Evolutionary conservation across 2,797 vertebrate genomes (phyloP), one percentile per base, ranked within the genome.

Genomic region (Remorina albescens): DNA sequence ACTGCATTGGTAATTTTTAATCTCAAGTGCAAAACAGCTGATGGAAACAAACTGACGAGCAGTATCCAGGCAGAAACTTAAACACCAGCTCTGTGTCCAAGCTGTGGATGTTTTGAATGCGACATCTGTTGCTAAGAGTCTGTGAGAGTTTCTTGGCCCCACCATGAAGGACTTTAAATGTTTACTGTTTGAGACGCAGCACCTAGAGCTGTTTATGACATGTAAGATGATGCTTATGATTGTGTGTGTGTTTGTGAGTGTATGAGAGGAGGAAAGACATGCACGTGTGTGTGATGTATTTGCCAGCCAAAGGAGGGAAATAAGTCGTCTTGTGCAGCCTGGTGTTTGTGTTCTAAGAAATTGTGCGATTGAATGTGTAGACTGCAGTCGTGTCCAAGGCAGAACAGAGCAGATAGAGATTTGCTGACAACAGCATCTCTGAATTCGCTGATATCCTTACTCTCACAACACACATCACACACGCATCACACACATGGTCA

Each of bases 391-490:
- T 76, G 30, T 72, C 73, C 63, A 57, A 79, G 68, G 25, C 54
- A 39, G 74, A 62, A 47, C 58, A 53, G 49, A 79, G 42, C 64
- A 47, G 51, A 74, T 49, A 57, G 60, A 60, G 65, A 18, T 67
- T 36, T 82, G 79, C 84, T 89, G 84, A 89, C 79, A 67, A 23
- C 74, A 80, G 82, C 80, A 82, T 42, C 57, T 76, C 71, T 67
- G 46, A 62, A 87, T 76, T 85, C 65, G 39, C 67, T 83, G 59
- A 68, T 77, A 83, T 67, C 80, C 80, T 83, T 59, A 1, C 78
- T 54, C 68, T 85, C 61, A 67, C 50, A 65, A 46, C 56, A 44
- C 30, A 0, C n/a, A 0, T n/a, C 37, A 0, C 53, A 44, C 47
- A 28, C 46, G 32, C 44, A n/a, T n/a, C 59, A 19, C 34, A 42